Evolutionary conservation across 1,140 invertebrate species (phyloP).

Genomic region (Whitmania pigra): DNA sequence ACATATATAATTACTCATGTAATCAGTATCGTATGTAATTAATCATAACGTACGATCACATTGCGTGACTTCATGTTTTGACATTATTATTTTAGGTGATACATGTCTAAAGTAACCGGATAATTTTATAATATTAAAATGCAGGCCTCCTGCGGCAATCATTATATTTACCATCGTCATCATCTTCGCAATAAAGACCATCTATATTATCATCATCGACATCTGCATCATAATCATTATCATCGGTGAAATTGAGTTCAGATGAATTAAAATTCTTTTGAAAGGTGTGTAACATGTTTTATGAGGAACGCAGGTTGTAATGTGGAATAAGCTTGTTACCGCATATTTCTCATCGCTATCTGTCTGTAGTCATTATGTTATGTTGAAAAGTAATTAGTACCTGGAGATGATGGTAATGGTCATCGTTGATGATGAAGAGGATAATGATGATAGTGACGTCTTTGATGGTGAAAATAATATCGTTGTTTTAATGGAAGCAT

Average conservation of each 20-base stretch:
- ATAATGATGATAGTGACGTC: not conserved
- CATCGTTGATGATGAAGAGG: not conserved
- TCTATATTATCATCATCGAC: not conserved
- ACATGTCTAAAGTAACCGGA: not conserved
- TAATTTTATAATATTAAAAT: not conserved
- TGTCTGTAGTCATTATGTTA: not conserved
- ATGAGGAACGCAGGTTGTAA: no score
- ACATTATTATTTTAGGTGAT: no score
- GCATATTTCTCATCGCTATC: not conserved
- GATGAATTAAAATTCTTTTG: no score
- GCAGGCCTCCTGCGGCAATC: not conserved
- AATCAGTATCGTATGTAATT: no score
- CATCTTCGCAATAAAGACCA: not conserved
- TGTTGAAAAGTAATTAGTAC: not conserved
- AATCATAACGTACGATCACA: no score
- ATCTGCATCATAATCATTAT: conserved; percentile 12
- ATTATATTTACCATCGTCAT: not conserved
- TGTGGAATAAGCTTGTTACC: no score
- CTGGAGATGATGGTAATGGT: not conserved
- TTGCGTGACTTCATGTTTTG: no score
- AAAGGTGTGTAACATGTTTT: no score
- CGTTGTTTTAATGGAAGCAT: not conserved
- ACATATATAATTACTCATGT: no score
- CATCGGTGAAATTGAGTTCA: not conserved
- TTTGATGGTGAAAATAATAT: not conserved